Evolutionary conservation across 2,888 invertebrate genomes (phyloP), one percentile per base, ranked within the genome.

Genomic region (Aphrophora alni): DNA sequence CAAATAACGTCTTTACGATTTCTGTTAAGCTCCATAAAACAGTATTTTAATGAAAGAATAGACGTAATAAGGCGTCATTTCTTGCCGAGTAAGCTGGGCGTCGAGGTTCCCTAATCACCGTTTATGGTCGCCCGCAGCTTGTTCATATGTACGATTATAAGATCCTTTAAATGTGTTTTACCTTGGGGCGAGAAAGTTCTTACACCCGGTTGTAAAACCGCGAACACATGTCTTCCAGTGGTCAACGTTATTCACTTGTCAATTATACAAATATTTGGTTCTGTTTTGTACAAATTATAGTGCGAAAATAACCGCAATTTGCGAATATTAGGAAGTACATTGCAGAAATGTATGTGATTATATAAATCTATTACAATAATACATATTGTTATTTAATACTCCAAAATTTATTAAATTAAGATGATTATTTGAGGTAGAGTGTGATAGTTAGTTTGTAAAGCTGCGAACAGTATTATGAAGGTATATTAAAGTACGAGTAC

Each of bases 41-140:
- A n/a, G 59, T 59, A 59, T 21, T 59, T 59, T 59, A 59, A 59
- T 59, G 59, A 59, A 59, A 59, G 59, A 59, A 59, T 59, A 59
- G 21, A 59, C 12, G 59, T 59, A 59, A 59, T 21, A 59, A 59
- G 59, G 21, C 59, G 17, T 44, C 12, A 44, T 44, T 44, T 7
- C 44, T 44, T 44, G 44, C 44, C 8, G 44, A 44, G n/a, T n/a
- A n/a, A n/a, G n/a, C n/a, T n/a, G n/a, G n/a, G n/a, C n/a, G n/a
- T n/a, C 33, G 33, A 33, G 12, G 21, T 14, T 14, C 10, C 59
- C 59, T 59, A 59, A 59, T 59, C 59, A 59, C 21, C 59, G 59
- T 59, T 59, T 59, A 59, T 59, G 21, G 59, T 8, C 59, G 59
- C 59, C 59, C 59, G 21, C 59, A 14, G 59, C 21, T 8, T 5